A percentile compares a stretch with the other conserved stretches of the same genome.
Conservation (phyloP, 2,797 vertebrate species). For the Fratercula arctica region DNA sequence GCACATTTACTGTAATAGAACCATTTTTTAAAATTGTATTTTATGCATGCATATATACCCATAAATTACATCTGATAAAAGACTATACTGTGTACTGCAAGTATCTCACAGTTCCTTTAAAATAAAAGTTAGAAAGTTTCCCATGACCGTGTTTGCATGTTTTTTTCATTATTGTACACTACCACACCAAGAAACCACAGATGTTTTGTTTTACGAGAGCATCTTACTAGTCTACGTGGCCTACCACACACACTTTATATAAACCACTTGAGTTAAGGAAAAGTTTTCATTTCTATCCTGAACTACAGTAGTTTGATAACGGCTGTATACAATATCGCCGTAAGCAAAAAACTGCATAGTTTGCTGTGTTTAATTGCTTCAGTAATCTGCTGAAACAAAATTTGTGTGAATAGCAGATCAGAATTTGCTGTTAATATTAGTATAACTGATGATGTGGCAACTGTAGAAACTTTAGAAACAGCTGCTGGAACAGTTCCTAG, state of each 20-base stretch:
- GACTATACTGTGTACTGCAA: not conserved
- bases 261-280: constrained; percentile 39
- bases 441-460: constrained; percentile 75
- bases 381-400: constrained; percentile 35
- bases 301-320: not conserved
- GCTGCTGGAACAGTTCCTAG: constrained; percentile 67
- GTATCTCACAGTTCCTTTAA: constrained; percentile 27
- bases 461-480: constrained; percentile 63
- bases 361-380: constrained; percentile 40
- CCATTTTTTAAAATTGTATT: not conserved
- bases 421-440: constrained; percentile 48
- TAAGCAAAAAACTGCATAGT: not conserved
- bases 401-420: not conserved
- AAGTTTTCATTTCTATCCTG: not conserved
- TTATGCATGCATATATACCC: not conserved
- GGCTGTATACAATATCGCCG: not conserved
- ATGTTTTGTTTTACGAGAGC: constrained; percentile 71
- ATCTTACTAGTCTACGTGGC: constrained; percentile 75
- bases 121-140: constrained; percentile 44
- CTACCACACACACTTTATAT: constrained; percentile 66
- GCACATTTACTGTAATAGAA: not conserved
- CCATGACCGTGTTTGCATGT: constrained; percentile 39
- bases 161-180: constrained; percentile 64
- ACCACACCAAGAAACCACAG: constrained; percentile 67
- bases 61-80: not conserved